Percentiles rank a stretch among this genome's conserved stretches.
Evolutionary conservation across 2,113 vertebrate genomes (phyloP).

Genomic region (Otis tarda): DNA sequence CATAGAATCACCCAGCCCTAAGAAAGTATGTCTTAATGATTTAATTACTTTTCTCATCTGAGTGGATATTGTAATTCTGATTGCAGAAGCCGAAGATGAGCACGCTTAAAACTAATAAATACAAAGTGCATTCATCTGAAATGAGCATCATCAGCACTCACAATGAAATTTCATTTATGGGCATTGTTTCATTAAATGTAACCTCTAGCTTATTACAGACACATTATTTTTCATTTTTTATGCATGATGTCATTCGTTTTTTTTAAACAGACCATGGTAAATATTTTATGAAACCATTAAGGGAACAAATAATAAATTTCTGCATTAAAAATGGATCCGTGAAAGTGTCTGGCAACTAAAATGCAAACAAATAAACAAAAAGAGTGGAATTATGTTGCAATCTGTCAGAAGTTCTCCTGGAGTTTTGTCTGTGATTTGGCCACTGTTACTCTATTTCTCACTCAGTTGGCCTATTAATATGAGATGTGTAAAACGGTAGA

Average conservation of each 20-base stretch:
- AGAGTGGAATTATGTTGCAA: slow-evolving; percentile 33
- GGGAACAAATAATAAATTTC: slow-evolving; percentile 59
- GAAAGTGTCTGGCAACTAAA: slow-evolving; percentile 25
- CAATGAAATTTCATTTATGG: slow-evolving; percentile 66
- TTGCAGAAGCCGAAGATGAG: slow-evolving; percentile 59
- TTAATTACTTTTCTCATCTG: slow-evolving; percentile 71
- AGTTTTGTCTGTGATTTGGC: slow-evolving; percentile 35
- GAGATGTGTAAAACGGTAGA: slow-evolving; percentile 1
- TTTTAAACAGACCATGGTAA: slow-evolving; percentile 59
- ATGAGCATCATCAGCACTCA: slow-evolving; percentile 54
- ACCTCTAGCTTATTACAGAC: slow-evolving; percentile 62
- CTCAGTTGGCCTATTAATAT: slow-evolving; percentile 3
- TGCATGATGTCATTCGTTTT: slow-evolving; percentile 61
- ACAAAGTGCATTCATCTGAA: slow-evolving; percentile 62
- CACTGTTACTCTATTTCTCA: slow-evolving; percentile 2
- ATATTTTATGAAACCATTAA: slow-evolving; percentile 64
- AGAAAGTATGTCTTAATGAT: slow-evolving; percentile 65
- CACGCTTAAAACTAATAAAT: slow-evolving; percentile 63
- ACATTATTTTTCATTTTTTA: slow-evolving; percentile 66
- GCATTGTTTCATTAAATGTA: slow-evolving; percentile 70
- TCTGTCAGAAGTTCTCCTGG: slow-evolving; percentile 50
- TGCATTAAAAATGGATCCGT: slow-evolving; percentile 35
- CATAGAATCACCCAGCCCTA: slow-evolving; percentile 45
- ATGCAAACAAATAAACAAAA: slow-evolving; percentile 40
- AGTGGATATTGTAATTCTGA: slow-evolving; percentile 68